Evolutionary conservation across 2,113 vertebrate genomes (phyloP).

Genomic region (Pandion haliaetus): DNA sequence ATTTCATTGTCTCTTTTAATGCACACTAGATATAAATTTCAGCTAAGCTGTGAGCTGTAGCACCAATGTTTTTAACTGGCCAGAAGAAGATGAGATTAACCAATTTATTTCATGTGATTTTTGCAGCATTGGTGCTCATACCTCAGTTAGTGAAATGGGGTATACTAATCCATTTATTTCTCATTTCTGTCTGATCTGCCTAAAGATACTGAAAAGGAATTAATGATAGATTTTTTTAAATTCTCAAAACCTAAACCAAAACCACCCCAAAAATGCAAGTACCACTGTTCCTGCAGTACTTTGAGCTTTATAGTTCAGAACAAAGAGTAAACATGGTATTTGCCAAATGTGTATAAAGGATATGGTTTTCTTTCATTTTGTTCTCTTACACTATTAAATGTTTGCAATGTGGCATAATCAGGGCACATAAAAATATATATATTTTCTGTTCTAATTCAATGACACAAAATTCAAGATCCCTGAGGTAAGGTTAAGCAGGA

Average conservation of each 20-base stretch:
- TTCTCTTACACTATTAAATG: slow-evolving; percentile 16
- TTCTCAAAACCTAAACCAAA: background rate
- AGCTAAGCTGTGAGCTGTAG: background rate
- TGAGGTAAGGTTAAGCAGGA: slow-evolving; percentile 56
- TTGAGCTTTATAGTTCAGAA: background rate
- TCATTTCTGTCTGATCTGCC: background rate
- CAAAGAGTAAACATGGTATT: background rate
- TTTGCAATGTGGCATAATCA: slow-evolving; percentile 23
- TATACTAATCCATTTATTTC: background rate
- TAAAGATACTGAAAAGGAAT: background rate
- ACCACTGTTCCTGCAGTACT: background rate
- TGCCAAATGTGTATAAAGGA: background rate
- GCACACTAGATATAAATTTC: background rate
- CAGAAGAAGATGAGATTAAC: background rate
- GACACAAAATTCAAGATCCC: slow-evolving; percentile 47
- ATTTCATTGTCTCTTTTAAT: background rate
- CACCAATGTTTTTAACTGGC: background rate
- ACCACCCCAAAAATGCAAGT: background rate
- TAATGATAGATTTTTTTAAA: background rate
- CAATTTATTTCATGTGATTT: background rate
- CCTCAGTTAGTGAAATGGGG: background rate
- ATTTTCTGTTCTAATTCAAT: slow-evolving; percentile 35
- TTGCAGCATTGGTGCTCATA: background rate
- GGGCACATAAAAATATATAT: background rate
- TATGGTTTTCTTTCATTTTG: slow-evolving; percentile 41